Base-by-base conservation (phyloP, 1,140 invertebrate species). In the Rhopalosiphum maidis region DNA sequence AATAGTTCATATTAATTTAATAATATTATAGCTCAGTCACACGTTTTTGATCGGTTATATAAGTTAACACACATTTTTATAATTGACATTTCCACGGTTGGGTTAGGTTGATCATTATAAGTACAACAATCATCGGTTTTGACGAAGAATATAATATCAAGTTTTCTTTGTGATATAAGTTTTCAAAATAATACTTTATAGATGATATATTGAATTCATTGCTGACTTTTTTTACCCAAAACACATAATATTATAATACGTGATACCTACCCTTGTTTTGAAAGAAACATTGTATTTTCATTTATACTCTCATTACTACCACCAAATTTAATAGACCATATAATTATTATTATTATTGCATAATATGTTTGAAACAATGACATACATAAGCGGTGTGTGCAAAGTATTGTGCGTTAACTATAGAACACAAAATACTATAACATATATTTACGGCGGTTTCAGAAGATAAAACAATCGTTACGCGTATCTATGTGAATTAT, bases 401-500 rank as follows among this genome's bases (percentile, higher is more conserved):
- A 85, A 22, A 85, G 4, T 41, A 41, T 41, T 85, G 11, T 22
- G 9, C 2, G 83, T 41, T 85, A 41, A 85, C 60, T n/a, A n/a
- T n/a, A n/a, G 60, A 77, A 77, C n/a, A 77, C 30, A 85, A 25
- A 85, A 41, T 37, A 87, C 18, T 87, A 5, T 87, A 87, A 88
- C 46, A n/a, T 88, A 35, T 88, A n/a, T 88, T 51, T 48, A 87
- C 5, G 30, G 30, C 30, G 43, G 85, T 51, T 88, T 21, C n/a
- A 35, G 48, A 88, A 88, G 46, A 88, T 51, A 51, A 51, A 88
- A 88, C 46, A 35, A 88, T 88, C 30, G 86, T 51, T 35, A 30
- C 25, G 43, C 23, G 11, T 43, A 48, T 88, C 86, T 88, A 88
- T 88, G n/a, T 77, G 86, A 88, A 35, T 88, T 88, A 87, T 87